Percentiles rank a stretch among this genome's conserved stretches.
These are phyloP conservation scores for Oryzias melastigma DNA, from an alignment of 2,113 vertebrate genomes.

Conservation along the genomic window DNA sequence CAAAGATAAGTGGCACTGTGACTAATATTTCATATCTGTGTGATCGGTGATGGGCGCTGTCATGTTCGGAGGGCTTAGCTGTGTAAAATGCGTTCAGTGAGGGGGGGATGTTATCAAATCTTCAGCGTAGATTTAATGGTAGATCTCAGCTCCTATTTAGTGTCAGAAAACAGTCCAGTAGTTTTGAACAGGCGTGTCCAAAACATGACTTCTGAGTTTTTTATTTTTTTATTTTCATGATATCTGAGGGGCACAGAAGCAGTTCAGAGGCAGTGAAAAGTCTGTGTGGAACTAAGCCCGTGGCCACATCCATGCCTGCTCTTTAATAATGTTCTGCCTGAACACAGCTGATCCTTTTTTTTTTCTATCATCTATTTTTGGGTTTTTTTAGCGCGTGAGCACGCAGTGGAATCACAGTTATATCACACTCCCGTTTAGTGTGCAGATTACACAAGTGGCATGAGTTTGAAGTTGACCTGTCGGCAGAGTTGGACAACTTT, in stretches of 20 bases:
- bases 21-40: conserved; percentile 60
- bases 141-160: conserved; percentile 22
- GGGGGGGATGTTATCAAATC: conserved; percentile 8
- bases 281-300: conserved; percentile 22
- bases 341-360: conserved; percentile 52
- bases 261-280: conserved; percentile 7
- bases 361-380: conserved; percentile 66
- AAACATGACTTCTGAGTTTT: conserved; percentile 16
- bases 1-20: conserved; percentile 52
- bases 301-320: conserved; percentile 37
- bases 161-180: background rate
- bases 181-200: conserved; percentile 3
- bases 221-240: conserved; percentile 16
- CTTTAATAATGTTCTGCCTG: conserved; percentile 58
- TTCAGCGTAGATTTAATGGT: background rate
- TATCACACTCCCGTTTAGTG: conserved; percentile 40
- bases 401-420: conserved; percentile 27
- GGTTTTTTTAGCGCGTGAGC: conserved; percentile 42
- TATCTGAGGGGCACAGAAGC: conserved; percentile 27
- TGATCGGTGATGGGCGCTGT: conserved; percentile 48
- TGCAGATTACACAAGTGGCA: conserved; percentile 28
- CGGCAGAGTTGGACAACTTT: conserved; percentile 20
- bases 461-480: conserved; percentile 11
- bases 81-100: conserved; percentile 28
- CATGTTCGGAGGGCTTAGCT: conserved; percentile 43